Evolutionary conservation across 2,888 invertebrate genomes (phyloP).

Genomic region (Melanophora roralis): DNA sequence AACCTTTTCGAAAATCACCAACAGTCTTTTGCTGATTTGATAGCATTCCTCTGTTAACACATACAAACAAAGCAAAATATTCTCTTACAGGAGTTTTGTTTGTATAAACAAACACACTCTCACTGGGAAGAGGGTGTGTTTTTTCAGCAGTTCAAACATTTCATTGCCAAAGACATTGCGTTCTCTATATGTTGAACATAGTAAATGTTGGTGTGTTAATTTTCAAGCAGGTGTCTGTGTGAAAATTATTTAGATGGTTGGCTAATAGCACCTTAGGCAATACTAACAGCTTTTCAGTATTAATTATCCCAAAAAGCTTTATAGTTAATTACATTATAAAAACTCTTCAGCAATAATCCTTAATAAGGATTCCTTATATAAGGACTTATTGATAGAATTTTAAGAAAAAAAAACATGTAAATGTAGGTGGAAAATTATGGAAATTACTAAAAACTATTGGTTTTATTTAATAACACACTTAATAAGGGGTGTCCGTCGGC

Average conservation of each 20-base stretch:
- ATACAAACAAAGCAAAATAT: constrained; percentile 7
- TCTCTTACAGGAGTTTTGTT: constrained; percentile 30
- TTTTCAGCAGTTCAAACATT: constrained; percentile 21
- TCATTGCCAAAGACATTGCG: constrained; percentile 12
- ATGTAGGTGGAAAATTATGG: too few relatives aligned
- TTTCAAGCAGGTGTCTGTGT: constrained; percentile 44
- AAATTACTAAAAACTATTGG: too few relatives aligned
- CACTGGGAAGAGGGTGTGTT: constrained; percentile 31
- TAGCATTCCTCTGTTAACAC: not conserved
- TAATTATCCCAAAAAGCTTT: constrained; percentile 60
- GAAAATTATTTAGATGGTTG: constrained; percentile 33
- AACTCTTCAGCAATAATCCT: constrained; percentile 22
- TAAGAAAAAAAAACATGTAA: not conserved
- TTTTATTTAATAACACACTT: too few relatives aligned
- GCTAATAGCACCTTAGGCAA: constrained; percentile 36
- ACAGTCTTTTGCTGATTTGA: constrained; percentile 35
- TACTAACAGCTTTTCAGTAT: constrained; percentile 44
- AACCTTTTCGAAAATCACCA: not conserved
- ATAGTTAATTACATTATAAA: constrained; percentile 59
- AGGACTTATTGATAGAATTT: not conserved
- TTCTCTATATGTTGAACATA: constrained; percentile 9
- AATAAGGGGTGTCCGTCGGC: too few relatives aligned
- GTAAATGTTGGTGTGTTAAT: constrained; percentile 1
- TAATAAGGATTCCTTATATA: too few relatives aligned
- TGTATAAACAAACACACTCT: not conserved